Conservation (phyloP, 1,140 invertebrate genomes). For the Neodiprion lecontei region DNA sequence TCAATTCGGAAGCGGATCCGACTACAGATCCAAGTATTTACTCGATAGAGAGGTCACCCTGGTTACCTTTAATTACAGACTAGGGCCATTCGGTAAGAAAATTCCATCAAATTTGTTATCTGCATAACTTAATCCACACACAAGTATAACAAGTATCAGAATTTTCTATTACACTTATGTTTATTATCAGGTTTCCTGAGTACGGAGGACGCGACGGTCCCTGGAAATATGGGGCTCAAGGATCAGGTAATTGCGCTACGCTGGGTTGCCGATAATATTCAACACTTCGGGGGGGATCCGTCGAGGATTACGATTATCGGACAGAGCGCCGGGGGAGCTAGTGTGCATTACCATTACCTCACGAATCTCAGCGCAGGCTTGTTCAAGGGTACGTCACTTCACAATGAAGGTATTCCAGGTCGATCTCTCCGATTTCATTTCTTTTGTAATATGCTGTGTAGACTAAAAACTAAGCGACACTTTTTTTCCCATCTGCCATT, state of each 20-base stretch:
- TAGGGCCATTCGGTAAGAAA: slow-evolving; percentile 64
- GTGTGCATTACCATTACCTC: slow-evolving; percentile 69
- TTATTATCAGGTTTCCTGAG: slow-evolving; percentile 61
- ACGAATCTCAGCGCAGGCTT: slow-evolving; percentile 52
- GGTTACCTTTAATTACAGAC: slow-evolving; percentile 71
- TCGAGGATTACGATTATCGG: slow-evolving; percentile 62
- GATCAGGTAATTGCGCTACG: slow-evolving; percentile 67
- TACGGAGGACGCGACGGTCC: slow-evolving; percentile 62
- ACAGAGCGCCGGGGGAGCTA: slow-evolving; percentile 63
- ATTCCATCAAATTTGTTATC: not conserved
- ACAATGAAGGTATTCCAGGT: not conserved
- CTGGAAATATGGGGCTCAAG: slow-evolving; percentile 69
- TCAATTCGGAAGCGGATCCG: slow-evolving; percentile 54
- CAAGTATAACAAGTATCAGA: slow-evolving; percentile 8
- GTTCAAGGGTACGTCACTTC: slow-evolving; percentile 60
- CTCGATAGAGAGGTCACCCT: slow-evolving; percentile 69
- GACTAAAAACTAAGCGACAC: too few relatives aligned
- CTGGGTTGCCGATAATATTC: slow-evolving; percentile 67
- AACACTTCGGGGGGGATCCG: slow-evolving; percentile 63
- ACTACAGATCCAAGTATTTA: slow-evolving; percentile 63
- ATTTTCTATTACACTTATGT: slow-evolving; percentile 14
- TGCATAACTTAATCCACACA: slow-evolving; percentile 9
- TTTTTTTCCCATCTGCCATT: too few relatives aligned
- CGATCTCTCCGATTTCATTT: too few relatives aligned
- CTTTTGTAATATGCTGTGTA: too few relatives aligned